Evolutionary conservation across 2,888 invertebrate species (phyloP).

Genomic region (Cataglyphis albicans): DNA sequence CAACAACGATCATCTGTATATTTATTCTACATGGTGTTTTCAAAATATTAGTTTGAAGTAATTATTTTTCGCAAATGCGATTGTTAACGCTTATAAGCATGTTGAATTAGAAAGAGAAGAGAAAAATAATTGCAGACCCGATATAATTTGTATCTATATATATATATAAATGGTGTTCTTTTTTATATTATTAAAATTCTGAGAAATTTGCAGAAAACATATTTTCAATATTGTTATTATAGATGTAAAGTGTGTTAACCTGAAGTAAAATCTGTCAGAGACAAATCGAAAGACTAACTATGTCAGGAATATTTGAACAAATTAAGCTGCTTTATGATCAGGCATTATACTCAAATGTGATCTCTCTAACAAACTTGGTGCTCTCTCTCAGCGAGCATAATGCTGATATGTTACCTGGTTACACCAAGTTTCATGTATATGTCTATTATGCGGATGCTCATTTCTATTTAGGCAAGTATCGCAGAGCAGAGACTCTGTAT

Average conservation of each 20-base stretch:
- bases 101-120: not conserved
- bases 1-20: not conserved
- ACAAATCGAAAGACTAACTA: constrained; percentile 78
- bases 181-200: not conserved
- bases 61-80: not conserved
- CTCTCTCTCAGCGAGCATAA: constrained; percentile 90
- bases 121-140: not conserved
- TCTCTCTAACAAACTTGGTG: constrained; percentile 90
- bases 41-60: not conserved
- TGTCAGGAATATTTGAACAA: constrained; percentile 89
- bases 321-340: constrained; percentile 90
- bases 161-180: not conserved
- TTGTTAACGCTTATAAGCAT: not conserved
- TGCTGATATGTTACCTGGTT: constrained; percentile 88
- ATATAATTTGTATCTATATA: not conserved
- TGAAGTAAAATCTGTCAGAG: not conserved
- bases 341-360: constrained; percentile 91
- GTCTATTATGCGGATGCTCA: constrained; percentile 91
- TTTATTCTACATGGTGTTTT: not conserved
- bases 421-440: constrained; percentile 90
- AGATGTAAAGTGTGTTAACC: not conserved
- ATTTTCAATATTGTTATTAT: not conserved
- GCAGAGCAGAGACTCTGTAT: constrained; percentile 90
- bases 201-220: not conserved
- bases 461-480: constrained; percentile 89